Percentiles rank a stretch among this genome's conserved stretches.
These are phyloP conservation scores for Tanypteryx hageni DNA, from an alignment of 2,888 invertebrate species.

Conservation along the genomic window DNA sequence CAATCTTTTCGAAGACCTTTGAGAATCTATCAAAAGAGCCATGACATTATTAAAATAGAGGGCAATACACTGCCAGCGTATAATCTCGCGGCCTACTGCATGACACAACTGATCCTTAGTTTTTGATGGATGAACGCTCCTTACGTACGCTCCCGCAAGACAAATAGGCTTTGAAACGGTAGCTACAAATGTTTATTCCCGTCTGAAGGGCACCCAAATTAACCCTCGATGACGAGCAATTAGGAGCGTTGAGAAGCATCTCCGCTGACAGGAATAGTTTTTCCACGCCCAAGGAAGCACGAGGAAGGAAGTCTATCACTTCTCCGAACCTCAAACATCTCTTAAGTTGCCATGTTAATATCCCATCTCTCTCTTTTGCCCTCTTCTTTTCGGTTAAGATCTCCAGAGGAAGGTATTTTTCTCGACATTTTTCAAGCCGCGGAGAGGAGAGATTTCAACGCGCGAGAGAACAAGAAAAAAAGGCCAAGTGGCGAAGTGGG, in stretches of 20 bases:
- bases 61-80: background rate
- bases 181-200: constrained; percentile 44
- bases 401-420: background rate
- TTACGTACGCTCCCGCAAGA: constrained; percentile 36
- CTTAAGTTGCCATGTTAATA: constrained; percentile 39
- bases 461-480: constrained; percentile 22
- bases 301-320: constrained; percentile 51
- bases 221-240: constrained; percentile 59
- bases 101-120: constrained; percentile 26
- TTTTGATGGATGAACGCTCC: constrained; percentile 55
- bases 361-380: constrained; percentile 23
- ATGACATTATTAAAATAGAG: background rate
- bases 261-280: constrained; percentile 50
- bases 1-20: background rate
- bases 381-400: constrained; percentile 15
- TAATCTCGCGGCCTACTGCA: constrained; percentile 49
- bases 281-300: constrained; percentile 35
- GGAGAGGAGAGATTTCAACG: constrained; percentile 55
- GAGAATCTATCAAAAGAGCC: background rate
- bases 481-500: constrained; percentile 16
- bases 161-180: constrained; percentile 39
- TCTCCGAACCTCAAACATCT: constrained; percentile 15
- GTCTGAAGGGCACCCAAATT: constrained; percentile 44
- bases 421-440: constrained; percentile 24
- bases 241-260: constrained; percentile 22